Evolutionary conservation across 2,888 invertebrate species (phyloP).

Genomic region (Trissolcus japonicus): DNA sequence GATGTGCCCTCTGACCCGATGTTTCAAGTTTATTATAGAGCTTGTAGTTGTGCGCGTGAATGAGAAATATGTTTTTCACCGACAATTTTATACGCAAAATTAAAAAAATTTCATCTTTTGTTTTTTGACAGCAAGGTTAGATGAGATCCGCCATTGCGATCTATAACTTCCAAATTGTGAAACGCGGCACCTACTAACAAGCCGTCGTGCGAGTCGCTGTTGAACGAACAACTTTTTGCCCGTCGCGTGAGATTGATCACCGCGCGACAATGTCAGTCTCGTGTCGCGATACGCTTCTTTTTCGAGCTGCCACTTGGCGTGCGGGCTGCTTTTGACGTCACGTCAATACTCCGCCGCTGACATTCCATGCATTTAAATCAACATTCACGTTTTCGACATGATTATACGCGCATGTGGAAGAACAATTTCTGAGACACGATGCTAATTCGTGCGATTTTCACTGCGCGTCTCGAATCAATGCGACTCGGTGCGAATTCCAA

Average conservation of each 20-base stretch:
- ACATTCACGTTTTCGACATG: slow-evolving; percentile 14
- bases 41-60: too few species aligned
- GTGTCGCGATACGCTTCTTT: slow-evolving; percentile 26
- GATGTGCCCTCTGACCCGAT: slow-evolving; percentile 8
- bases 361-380: slow-evolving; percentile 47
- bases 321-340: slow-evolving; percentile 31
- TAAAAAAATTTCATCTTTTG: too few species aligned
- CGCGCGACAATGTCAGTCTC: slow-evolving; percentile 27
- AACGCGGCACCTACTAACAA: not conserved
- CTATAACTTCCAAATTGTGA: too few species aligned
- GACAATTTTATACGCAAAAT: too few species aligned
- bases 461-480: not conserved
- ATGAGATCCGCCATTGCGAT: too few species aligned
- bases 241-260: slow-evolving; percentile 25
- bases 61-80: too few species aligned
- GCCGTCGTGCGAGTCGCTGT: too few species aligned
- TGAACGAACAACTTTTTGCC: slow-evolving; percentile 12
- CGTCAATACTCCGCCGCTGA: slow-evolving; percentile 25
- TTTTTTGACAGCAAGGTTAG: too few species aligned
- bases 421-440: slow-evolving; percentile 3
- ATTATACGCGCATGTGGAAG: slow-evolving; percentile 16
- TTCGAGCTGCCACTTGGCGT: slow-evolving; percentile 23
- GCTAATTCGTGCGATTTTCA: slow-evolving; percentile 9
- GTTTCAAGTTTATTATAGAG: slow-evolving; percentile 28
- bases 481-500: not conserved